Conservation (phyloP, 2,113 vertebrate species). For the Nibea albiflora region DNA sequence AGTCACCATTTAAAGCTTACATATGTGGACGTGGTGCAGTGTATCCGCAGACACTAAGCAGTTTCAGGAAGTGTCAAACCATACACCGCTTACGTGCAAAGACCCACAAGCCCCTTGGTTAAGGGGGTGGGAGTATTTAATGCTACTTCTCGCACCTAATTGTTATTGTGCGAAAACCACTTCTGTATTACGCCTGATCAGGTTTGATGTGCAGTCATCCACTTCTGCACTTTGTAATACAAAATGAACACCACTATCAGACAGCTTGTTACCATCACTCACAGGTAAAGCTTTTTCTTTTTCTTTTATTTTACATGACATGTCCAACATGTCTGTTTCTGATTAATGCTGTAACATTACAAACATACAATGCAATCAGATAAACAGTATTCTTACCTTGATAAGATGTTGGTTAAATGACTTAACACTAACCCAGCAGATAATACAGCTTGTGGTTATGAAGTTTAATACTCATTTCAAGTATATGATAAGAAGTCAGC, state of each 20-base stretch:
- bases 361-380: background rate
- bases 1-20: constrained; percentile 3
- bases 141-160: background rate
- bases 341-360: too few relatives aligned
- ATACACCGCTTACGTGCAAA: background rate
- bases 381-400: background rate
- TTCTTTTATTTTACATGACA: background rate
- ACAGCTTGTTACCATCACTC: background rate
- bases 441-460: background rate
- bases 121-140: background rate
- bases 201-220: background rate
- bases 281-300: constrained; percentile 34
- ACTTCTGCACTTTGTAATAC: background rate
- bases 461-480: background rate
- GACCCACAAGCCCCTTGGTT: background rate
- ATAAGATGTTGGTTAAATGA: background rate
- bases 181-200: background rate
- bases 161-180: background rate
- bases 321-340: background rate
- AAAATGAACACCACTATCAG: background rate
- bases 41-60: background rate
- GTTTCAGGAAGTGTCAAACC: constrained; percentile 40
- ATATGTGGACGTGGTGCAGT: constrained; percentile 31
- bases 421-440: background rate
- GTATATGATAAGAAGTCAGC: background rate